Evolutionary conservation across 2,888 invertebrate genomes (phyloP), one percentile per base, ranked within the genome.

Genomic region (Oligia fasciuncula): DNA sequence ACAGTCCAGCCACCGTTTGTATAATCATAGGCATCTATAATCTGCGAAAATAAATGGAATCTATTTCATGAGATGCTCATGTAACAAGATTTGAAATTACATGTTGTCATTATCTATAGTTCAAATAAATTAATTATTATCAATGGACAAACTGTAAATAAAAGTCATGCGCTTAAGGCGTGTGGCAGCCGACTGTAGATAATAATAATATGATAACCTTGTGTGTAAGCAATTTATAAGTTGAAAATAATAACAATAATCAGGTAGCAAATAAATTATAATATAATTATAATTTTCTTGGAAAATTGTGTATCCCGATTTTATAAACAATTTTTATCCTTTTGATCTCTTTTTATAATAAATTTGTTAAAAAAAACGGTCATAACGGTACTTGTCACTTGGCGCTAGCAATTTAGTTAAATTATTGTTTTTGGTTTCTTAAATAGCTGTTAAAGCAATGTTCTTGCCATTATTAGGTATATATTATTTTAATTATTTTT

Each of bases 181-280:
- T 89, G 90, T 57, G 71, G 17, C 67, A 69, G 62, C 62, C 17
- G 63, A 35, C 80, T 80, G 46, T 29, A 73, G 71, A 63, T 84
- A 62, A 73, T 79, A 73, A 81, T 80, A 66, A 72, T 73, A 76
- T 68, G 89, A 86, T 90, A 87, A 90, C 89, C 90, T 85, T n/a
- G 11, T 73, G 76, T 66, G 46, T 74, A 60, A 81, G 74, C 14
- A 83, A 68, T 62, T 49, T 81, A 67, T 78, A 74, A 57, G 66
- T 71, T 70, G 72, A 60, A 77, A 80, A 73, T 75, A 83, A 77
- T 75, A 78, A 84, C 77, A 80, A 87, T 85, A 87, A 77, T 77
- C 72, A 80, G 62, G 54, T 76, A 76, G 65, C 74, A 78, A 84
- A 73, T 63, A 84, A 60, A 46, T 77, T 72, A 29, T 29, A 29